These are phyloP conservation scores for Tinea pellionella DNA, from an alignment of 2,888 invertebrate species.

Conservation along the genomic window DNA sequence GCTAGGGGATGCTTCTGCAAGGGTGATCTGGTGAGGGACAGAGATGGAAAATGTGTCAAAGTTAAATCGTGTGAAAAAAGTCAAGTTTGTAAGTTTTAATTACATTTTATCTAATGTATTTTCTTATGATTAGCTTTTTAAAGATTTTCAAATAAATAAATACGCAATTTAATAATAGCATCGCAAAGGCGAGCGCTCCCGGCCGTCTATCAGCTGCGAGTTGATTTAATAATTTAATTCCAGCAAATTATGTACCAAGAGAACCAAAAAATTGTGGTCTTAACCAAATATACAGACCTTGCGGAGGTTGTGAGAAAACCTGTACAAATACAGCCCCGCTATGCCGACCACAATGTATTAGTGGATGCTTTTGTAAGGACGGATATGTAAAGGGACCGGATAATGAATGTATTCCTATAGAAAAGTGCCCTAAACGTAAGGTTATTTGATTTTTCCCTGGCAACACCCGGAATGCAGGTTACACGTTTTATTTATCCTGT, in stretches of 20 bases:
- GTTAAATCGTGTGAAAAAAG: conserved; percentile 22
- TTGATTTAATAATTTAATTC: too few relatives aligned
- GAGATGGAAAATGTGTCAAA: conserved; percentile 33
- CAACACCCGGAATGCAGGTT: too few relatives aligned
- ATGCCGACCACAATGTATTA: conserved; percentile 27
- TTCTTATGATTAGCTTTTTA: background rate
- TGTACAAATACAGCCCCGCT: conserved; percentile 32
- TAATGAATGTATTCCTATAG: conserved; percentile 32
- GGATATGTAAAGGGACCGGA: conserved; percentile 33
- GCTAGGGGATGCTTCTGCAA: conserved; percentile 45
- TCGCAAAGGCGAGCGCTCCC: too few relatives aligned
- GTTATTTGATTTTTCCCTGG: too few relatives aligned
- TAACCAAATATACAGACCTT: conserved; percentile 33
- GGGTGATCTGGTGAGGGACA: conserved; percentile 30
- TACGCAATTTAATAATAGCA: too few relatives aligned
- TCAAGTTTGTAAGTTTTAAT: background rate
- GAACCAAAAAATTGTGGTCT: conserved; percentile 24
- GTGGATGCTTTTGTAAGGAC: conserved; percentile 41
- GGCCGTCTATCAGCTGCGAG: too few relatives aligned
- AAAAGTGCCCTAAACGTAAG: conserved; percentile 38
- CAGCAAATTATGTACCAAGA: background rate
- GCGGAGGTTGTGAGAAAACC: conserved; percentile 34
- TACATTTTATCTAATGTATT: too few relatives aligned
- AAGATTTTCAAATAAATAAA: background rate
- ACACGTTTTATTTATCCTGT: too few relatives aligned